A percentile compares a stretch with the other conserved stretches of the same genome.
These are phyloP conservation scores for Petrocephalus microphthalmus DNA, from an alignment of 2,113 vertebrate genomes.

Conservation along the genomic window DNA sequence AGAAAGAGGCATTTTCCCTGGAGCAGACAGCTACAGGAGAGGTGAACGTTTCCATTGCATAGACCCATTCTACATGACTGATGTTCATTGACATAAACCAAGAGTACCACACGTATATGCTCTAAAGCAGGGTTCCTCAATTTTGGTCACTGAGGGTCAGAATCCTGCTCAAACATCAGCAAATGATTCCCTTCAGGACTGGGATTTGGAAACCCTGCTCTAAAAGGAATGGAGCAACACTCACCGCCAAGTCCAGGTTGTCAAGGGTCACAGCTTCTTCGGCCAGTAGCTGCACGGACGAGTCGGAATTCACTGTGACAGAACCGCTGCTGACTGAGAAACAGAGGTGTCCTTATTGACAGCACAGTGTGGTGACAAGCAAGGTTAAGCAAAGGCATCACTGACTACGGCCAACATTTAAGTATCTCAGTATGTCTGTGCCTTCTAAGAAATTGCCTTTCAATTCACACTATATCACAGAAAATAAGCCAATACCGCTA, in stretches of 20 bases:
- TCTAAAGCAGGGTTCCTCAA: neutral
- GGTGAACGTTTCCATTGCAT: neutral
- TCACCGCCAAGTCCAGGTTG: conserved; percentile 80
- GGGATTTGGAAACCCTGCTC: neutral
- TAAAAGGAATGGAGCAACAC: conserved; percentile 26
- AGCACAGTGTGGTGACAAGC: neutral
- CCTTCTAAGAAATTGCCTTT: neutral
- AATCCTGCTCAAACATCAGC: neutral
- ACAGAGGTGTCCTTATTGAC: neutral
- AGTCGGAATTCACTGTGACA: conserved; percentile 82
- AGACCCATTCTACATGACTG: neutral
- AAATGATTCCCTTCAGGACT: neutral
- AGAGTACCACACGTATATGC: no score
- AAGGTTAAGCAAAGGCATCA: neutral
- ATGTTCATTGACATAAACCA: neutral
- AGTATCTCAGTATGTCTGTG: neutral
- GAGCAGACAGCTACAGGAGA: neutral
- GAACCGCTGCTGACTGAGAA: conserved; percentile 87
- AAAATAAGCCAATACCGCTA: neutral
- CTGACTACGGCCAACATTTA: neutral
- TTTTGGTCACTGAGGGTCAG: neutral
- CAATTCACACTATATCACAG: neutral
- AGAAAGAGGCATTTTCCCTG: neutral
- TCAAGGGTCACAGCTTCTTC: conserved; percentile 84
- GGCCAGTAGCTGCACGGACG: conserved; percentile 84